These are phyloP conservation scores for Saturnia japonica DNA, from an alignment of 2,888 invertebrate species.

Conservation along the genomic window DNA sequence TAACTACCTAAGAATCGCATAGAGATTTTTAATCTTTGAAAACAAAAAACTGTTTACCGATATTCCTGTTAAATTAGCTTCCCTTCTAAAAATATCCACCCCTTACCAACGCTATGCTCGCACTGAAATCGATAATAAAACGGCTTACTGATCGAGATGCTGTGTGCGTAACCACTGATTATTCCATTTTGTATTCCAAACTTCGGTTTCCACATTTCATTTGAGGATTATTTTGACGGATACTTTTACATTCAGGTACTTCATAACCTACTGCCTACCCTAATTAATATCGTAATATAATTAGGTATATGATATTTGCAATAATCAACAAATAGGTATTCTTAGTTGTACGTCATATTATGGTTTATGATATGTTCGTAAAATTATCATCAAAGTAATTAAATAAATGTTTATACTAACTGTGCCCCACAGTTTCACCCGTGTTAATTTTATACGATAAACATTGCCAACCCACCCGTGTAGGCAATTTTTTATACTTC, in stretches of 20 bases:
- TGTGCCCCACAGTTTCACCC: no score
- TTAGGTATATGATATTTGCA: not conserved
- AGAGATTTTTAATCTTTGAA: not conserved
- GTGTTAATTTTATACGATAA: no score
- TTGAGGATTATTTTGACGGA: not conserved
- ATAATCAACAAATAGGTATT: not conserved
- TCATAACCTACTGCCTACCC: not conserved
- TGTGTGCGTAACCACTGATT: not conserved
- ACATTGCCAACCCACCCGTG: no score
- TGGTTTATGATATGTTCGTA: not conserved
- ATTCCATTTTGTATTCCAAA: not conserved
- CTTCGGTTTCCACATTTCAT: not conserved
- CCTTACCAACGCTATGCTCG: not conserved
- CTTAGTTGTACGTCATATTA: not conserved
- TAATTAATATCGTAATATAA: not conserved
- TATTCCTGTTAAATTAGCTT: not conserved
- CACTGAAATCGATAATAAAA: not conserved
- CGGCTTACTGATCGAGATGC: not conserved
- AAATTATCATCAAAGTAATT: not conserved
- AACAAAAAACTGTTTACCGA: not conserved
- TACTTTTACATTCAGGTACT: not conserved
- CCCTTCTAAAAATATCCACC: not conserved
- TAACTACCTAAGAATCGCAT: not conserved
- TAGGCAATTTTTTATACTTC: no score
- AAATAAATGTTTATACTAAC: no score